Conservation (phyloP, 2,113 vertebrate genomes). For the Pollimyrus isidori region DNA sequence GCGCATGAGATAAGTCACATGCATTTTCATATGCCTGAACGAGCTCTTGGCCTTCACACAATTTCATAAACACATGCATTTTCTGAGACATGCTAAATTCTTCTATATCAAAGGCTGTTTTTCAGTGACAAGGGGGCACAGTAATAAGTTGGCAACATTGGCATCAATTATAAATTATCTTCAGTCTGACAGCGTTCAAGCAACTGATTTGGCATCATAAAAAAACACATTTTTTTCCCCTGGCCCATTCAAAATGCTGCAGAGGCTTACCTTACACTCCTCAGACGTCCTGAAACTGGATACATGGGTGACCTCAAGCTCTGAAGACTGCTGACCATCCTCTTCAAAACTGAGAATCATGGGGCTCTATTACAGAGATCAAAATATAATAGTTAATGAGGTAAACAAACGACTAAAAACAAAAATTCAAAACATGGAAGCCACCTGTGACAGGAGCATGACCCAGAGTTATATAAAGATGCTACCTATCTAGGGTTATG, state of each 20-base stretch:
- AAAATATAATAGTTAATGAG: background rate
- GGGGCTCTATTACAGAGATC: constrained; percentile 55
- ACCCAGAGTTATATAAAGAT: background rate
- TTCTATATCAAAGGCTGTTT: background rate
- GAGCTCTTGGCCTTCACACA: background rate
- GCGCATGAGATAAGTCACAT: background rate
- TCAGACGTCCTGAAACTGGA: constrained; percentile 62
- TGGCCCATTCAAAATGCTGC: background rate
- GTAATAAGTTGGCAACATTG: background rate
- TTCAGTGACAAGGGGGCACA: background rate
- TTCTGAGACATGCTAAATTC: background rate
- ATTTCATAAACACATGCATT: background rate
- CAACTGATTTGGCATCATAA: background rate
- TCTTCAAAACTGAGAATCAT: constrained; percentile 71
- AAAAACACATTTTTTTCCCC: background rate
- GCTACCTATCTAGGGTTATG: background rate
- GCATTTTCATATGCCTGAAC: background rate
- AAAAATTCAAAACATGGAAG: background rate
- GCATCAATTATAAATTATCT: background rate
- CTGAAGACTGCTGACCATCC: constrained; percentile 61
- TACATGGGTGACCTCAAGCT: constrained; percentile 67
- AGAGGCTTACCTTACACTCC: constrained; percentile 69
- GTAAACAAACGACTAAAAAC: background rate
- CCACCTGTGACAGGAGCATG: background rate
- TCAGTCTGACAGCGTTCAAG: background rate